Percentiles rank a stretch among this genome's conserved stretches.
These are phyloP conservation scores for Pontoporia blainvillei DNA, from an alignment of 2,113 vertebrate genomes.

Conservation along the genomic window DNA sequence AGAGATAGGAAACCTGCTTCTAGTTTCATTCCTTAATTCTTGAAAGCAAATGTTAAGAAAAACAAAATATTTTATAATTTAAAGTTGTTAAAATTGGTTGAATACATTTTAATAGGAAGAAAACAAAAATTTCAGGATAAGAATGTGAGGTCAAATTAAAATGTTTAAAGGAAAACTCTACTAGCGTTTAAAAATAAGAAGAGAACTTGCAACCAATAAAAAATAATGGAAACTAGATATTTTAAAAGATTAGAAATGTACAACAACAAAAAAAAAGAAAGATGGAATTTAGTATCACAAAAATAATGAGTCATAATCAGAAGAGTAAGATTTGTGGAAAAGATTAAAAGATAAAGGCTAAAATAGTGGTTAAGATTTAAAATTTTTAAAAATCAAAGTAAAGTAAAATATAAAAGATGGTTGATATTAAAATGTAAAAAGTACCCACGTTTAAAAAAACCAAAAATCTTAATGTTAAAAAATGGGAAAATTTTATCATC, in stretches of 20 bases:
- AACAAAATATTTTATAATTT: background rate
- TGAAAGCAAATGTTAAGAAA: background rate
- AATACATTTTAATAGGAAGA: background rate
- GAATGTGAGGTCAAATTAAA: background rate
- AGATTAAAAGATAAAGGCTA: background rate
- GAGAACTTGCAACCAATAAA: background rate
- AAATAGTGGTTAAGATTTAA: background rate
- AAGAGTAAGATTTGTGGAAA: background rate
- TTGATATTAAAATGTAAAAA: background rate
- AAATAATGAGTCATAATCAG: background rate
- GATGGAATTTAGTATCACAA: background rate
- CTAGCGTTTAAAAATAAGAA: background rate
- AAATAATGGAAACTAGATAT: background rate
- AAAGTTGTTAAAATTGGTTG: background rate
- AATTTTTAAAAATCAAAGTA: background rate
- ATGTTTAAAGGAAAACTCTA: background rate
- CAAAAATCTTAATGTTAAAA: background rate
- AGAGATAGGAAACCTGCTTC: background rate
- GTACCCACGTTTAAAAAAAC: background rate
- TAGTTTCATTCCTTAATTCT: background rate
- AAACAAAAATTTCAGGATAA: background rate
- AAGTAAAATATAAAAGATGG: background rate
- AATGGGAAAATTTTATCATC: background rate
- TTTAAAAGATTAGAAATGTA: background rate
- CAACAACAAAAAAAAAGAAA: background rate